Percentiles rank a stretch among this genome's conserved stretches.
Conservation (phyloP, 2,797 vertebrate genomes). For the Enteromius afrohamiltoni region DNA sequence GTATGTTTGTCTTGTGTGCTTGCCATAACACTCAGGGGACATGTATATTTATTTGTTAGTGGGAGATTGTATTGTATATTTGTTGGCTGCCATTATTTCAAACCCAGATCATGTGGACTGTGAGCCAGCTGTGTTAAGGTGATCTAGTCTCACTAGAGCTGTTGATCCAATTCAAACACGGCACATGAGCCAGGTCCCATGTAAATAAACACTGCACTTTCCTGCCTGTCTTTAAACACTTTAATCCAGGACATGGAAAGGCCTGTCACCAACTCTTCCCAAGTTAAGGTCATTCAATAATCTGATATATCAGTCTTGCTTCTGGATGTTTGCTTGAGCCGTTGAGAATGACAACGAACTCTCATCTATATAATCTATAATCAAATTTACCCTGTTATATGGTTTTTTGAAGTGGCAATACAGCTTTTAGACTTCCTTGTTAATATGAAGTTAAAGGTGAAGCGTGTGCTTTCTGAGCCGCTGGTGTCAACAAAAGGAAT, state of each 20-base stretch:
- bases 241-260: conserved; percentile 42
- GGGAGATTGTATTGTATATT: conserved; percentile 31
- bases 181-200: conserved; percentile 56
- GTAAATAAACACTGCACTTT: conserved; percentile 60
- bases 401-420: background rate
- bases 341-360: background rate
- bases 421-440: background rate
- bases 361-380: background rate
- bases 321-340: background rate
- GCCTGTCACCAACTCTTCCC: background rate
- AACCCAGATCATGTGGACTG: conserved; percentile 40
- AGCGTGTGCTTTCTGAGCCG: background rate
- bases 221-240: conserved; percentile 26
- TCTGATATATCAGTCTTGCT: conserved; percentile 5
- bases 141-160: conserved; percentile 49
- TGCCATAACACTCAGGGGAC: conserved; percentile 8
- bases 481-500: background rate
- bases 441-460: background rate
- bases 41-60: conserved; percentile 53
- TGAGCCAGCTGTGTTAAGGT: conserved; percentile 50
- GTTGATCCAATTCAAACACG: conserved; percentile 69
- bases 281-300: background rate
- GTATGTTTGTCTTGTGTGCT: conserved; percentile 16
- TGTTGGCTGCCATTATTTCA: conserved; percentile 46
- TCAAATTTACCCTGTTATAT: background rate